Conservation (phyloP, 1,140 invertebrate species). For the Meloidogyne exigua region DNA sequence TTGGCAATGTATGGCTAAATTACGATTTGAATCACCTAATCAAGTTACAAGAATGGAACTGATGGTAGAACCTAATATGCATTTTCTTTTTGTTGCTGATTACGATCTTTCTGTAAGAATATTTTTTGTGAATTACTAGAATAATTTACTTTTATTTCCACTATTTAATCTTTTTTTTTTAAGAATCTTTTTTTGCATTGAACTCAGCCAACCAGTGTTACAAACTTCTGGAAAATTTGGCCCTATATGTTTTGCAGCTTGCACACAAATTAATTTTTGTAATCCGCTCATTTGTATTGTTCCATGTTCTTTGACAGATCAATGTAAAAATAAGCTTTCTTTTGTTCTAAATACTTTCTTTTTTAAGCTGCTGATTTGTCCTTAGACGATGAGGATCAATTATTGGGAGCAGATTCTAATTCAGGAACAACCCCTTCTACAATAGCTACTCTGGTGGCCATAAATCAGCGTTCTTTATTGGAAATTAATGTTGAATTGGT, state of each 20-base stretch:
- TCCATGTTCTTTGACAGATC: constrained; percentile 28
- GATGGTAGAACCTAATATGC: constrained; percentile 28
- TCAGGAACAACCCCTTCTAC: not conserved
- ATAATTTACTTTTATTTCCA: not conserved
- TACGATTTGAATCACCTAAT: constrained; percentile 38
- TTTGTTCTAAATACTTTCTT: not conserved
- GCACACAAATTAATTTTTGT: constrained; percentile 37
- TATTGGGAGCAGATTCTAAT: constrained; percentile 5
- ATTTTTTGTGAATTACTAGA: not conserved
- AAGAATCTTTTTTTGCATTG: constrained; percentile 45
- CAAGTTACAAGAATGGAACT: constrained; percentile 35
- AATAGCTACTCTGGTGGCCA: constrained; percentile 36
- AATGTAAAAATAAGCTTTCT: not conserved
- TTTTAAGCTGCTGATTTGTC: constrained; percentile 29
- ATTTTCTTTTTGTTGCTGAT: constrained; percentile 39
- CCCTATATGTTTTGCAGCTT: constrained; percentile 38
- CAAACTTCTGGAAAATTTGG: constrained; percentile 15
- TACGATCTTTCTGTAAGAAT: constrained; percentile 34
- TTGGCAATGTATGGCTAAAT: constrained; percentile 41
- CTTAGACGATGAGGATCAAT: constrained; percentile 35
- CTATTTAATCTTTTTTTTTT: not conserved
- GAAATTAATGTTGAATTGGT: constrained; percentile 39
- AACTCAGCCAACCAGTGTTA: constrained; percentile 23
- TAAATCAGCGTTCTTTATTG: constrained; percentile 38
- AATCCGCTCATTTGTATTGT: constrained; percentile 35